Percentiles rank a stretch among this genome's conserved stretches.
Evolutionary conservation across 2,888 invertebrate genomes (phyloP).

Genomic region (Ellobium chinense): DNA sequence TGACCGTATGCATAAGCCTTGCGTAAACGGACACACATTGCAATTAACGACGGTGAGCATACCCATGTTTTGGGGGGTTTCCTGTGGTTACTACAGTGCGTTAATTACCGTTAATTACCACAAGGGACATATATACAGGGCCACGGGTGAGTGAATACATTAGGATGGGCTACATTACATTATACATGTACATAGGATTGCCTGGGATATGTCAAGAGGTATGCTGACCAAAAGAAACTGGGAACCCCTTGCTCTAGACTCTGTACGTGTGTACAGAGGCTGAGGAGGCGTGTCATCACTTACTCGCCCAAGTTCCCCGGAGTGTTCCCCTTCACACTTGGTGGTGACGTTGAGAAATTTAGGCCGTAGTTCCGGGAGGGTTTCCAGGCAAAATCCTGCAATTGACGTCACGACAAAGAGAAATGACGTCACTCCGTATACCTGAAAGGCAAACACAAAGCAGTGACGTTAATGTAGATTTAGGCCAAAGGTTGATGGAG

Average conservation of each 20-base stretch:
- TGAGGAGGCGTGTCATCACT: not conserved
- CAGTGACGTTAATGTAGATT: not conserved
- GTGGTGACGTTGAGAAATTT: slow-evolving; percentile 48
- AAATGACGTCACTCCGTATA: slow-evolving; percentile 75
- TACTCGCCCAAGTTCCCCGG: slow-evolving; percentile 32
- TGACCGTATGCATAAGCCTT: too few species aligned
- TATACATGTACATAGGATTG: too few species aligned
- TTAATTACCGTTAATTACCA: too few species aligned
- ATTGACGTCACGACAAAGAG: slow-evolving; percentile 76
- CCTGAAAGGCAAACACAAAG: slow-evolving; percentile 59
- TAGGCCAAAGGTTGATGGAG: too few species aligned
- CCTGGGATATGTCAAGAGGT: too few species aligned
- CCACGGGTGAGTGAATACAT: too few species aligned
- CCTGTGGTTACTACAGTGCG: too few species aligned
- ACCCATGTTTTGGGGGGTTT: too few species aligned
- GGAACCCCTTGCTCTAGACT: not conserved
- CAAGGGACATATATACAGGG: too few species aligned
- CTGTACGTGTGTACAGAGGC: not conserved
- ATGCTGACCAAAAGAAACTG: not conserved
- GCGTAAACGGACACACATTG: too few species aligned
- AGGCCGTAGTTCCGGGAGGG: slow-evolving; percentile 67
- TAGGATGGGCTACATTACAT: too few species aligned
- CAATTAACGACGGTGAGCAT: too few species aligned
- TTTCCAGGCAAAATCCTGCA: slow-evolving; percentile 76
- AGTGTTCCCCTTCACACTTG: slow-evolving; percentile 53